Percentiles rank a stretch among this genome's conserved stretches.
Conservation (phyloP, 2,113 vertebrate species). For the Crotalus helleri region DNA sequence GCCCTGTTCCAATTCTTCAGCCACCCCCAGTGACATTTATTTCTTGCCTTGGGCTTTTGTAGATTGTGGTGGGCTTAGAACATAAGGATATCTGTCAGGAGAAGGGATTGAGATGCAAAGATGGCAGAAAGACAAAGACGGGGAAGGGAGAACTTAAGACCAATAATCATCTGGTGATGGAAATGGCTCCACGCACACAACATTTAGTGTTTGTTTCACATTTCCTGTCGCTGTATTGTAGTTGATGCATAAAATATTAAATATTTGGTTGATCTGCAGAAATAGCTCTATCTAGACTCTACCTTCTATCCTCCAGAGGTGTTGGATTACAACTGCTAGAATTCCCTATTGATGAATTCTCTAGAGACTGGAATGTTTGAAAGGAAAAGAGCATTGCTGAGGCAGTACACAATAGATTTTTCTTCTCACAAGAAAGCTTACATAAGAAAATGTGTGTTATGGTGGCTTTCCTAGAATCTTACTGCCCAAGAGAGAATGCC, state of each 20-base stretch:
- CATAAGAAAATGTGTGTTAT: not conserved
- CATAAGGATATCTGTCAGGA: not conserved
- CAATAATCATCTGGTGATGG: not conserved
- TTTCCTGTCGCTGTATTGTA: not conserved
- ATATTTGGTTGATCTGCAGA: not conserved
- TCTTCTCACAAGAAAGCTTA: not conserved
- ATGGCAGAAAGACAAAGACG: not conserved
- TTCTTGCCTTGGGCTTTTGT: not conserved
- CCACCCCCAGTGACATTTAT: not conserved
- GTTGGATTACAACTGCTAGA: not conserved
- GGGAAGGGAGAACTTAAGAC: not conserved
- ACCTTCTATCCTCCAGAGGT: not conserved
- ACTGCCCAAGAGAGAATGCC: not conserved
- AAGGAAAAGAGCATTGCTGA: not conserved
- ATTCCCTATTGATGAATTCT: not conserved
- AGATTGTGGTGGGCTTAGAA: not conserved
- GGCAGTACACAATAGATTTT: not conserved
- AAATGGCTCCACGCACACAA: not conserved
- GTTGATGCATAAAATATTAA: not conserved
- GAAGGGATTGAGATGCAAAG: not conserved
- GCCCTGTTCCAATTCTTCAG: not conserved
- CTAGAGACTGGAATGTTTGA: not conserved
- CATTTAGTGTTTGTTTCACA: not conserved
- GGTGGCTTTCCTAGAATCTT: not conserved
- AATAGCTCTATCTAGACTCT: not conserved